phyloP scores from a whole-genome alignment of 1,140 invertebrate genomes.

The Drosophila ercepeae region DNA sequence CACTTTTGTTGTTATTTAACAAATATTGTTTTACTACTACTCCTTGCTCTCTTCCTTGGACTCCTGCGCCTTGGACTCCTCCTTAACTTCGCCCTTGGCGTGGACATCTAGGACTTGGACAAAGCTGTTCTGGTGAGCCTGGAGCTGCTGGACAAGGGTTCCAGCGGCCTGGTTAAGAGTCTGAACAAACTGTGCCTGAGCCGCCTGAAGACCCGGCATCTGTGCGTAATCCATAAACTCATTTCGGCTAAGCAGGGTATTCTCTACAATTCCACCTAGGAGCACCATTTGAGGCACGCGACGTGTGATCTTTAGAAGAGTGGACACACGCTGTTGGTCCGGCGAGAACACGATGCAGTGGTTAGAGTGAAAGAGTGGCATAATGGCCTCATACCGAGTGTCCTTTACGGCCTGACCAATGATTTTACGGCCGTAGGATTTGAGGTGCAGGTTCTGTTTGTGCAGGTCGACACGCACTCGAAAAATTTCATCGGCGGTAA shows the following conservation, averaged over 20 bases:
- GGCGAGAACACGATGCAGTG: constrained; percentile 87
- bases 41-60: constrained; percentile 17
- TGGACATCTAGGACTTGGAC: constrained; percentile 87
- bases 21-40: constrained; percentile 27
- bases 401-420: constrained; percentile 86
- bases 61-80: constrained; percentile 57
- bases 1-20: constrained; percentile 49
- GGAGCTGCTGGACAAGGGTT: constrained; percentile 87
- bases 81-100: constrained; percentile 61
- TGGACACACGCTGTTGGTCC: constrained; percentile 84
- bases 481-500: constrained; percentile 86
- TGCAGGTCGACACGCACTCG: constrained; percentile 86
- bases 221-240: constrained; percentile 87
- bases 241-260: constrained; percentile 87
- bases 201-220: constrained; percentile 86
- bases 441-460: constrained; percentile 88
- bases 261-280: constrained; percentile 88
- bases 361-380: constrained; percentile 86
- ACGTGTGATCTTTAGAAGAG: constrained; percentile 86
- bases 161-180: constrained; percentile 87
- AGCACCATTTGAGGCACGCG: constrained; percentile 87
- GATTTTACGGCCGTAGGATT: constrained; percentile 86
- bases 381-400: constrained; percentile 86
- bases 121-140: constrained; percentile 87
- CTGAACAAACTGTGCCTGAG: constrained; percentile 87